phyloP scores from a whole-genome alignment of 1,140 invertebrate species.

The Drosophila tsacasi region DNA sequence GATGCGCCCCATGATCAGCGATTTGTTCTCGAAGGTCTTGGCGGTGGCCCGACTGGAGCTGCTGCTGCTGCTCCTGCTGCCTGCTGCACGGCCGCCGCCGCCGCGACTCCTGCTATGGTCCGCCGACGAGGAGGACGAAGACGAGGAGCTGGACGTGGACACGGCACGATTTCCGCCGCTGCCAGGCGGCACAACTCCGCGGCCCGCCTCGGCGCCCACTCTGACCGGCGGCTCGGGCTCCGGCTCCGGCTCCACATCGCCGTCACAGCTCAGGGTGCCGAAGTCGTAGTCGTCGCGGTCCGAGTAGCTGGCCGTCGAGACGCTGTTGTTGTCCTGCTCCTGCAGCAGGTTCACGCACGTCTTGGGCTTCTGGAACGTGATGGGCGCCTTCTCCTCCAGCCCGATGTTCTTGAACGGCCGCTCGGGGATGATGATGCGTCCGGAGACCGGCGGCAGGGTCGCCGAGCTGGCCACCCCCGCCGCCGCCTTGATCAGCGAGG shows the following conservation, averaged over 20 bases:
- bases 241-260: slow-evolving; percentile 45
- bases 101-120: slow-evolving; percentile 15
- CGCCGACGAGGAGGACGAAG: slow-evolving; percentile 50
- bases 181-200: not conserved
- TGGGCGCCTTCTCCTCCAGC: slow-evolving; percentile 77
- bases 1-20: slow-evolving; percentile 86
- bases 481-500: slow-evolving; percentile 69
- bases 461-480: slow-evolving; percentile 55
- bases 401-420: slow-evolving; percentile 83
- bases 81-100: not conserved
- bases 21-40: slow-evolving; percentile 86
- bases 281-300: slow-evolving; percentile 84
- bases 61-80: slow-evolving; percentile 64
- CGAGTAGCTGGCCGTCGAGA: slow-evolving; percentile 81
- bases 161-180: slow-evolving; percentile 4
- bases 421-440: slow-evolving; percentile 76
- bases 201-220: slow-evolving; percentile 15
- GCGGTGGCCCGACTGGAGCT: slow-evolving; percentile 76
- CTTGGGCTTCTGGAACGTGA: slow-evolving; percentile 81
- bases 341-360: slow-evolving; percentile 65
- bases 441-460: slow-evolving; percentile 48
- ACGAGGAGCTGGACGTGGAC: slow-evolving; percentile 46
- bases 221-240: slow-evolving; percentile 12
- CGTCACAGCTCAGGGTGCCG: slow-evolving; percentile 78
- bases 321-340: slow-evolving; percentile 80